Percentiles rank a stretch among this genome's conserved stretches.
Conservation (phyloP, 2,797 vertebrate species). For the Manis crassicaudata region DNA sequence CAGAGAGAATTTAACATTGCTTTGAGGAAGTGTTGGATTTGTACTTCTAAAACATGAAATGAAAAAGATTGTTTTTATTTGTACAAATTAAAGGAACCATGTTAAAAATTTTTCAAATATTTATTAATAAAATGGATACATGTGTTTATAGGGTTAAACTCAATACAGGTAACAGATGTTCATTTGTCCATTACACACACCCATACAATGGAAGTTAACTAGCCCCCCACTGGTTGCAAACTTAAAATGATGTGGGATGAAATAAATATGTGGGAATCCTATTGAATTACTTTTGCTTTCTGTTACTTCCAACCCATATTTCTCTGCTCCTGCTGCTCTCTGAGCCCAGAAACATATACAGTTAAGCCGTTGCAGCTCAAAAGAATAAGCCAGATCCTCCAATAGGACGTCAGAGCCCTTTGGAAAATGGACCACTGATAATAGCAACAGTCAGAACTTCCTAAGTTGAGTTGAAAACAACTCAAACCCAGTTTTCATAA, state of each 20-base stretch:
- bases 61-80: constrained; percentile 27
- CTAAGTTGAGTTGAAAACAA: background rate
- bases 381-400: background rate
- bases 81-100: constrained; percentile 30
- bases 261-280: constrained; percentile 66
- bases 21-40: constrained; percentile 1
- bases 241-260: constrained; percentile 31
- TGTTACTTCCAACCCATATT: background rate
- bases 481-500: background rate
- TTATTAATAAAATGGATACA: constrained; percentile 34
- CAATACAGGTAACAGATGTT: background rate
- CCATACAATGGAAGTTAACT: background rate
- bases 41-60: constrained; percentile 43
- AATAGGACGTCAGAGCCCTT: background rate
- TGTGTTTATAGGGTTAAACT: constrained; percentile 1
- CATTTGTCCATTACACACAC: background rate
- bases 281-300: background rate
- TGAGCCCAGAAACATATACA: background rate
- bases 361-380: background rate
- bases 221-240: background rate
- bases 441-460: background rate
- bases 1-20: background rate
- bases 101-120: constrained; percentile 32
- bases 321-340: background rate
- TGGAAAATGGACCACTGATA: background rate